phyloP scores from a whole-genome alignment of 1,140 invertebrate genomes.

The Ceratina japonica region DNA sequence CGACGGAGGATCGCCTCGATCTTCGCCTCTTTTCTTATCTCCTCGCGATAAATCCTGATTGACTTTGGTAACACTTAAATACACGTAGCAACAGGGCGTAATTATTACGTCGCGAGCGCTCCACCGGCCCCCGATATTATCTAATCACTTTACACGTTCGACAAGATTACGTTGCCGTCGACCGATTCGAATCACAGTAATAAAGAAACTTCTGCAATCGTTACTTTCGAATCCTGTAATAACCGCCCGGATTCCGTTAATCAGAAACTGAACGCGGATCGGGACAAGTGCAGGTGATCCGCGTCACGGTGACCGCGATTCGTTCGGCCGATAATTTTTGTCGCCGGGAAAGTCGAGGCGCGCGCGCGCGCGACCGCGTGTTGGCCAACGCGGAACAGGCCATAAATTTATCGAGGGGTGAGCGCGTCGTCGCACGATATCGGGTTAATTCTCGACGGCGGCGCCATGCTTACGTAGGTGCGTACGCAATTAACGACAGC shows the following conservation, averaged over 20 bases:
- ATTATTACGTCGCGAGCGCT: too few relatives aligned
- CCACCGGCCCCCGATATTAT: too few relatives aligned
- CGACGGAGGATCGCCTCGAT: slow-evolving; percentile 23
- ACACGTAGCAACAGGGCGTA: too few relatives aligned
- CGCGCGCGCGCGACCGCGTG: not conserved
- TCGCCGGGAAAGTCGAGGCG: not conserved
- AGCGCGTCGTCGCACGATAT: slow-evolving; percentile 59
- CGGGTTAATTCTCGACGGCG: slow-evolving; percentile 57
- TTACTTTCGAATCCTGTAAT: too few relatives aligned
- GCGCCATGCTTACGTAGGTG: slow-evolving; percentile 68
- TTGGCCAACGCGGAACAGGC: slow-evolving; percentile 24
- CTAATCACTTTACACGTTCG: too few relatives aligned
- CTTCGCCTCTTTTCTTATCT: not conserved
- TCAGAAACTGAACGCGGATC: not conserved
- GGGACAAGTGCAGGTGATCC: not conserved
- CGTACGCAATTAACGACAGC: slow-evolving; percentile 72
- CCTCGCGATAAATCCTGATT: slow-evolving; percentile 10
- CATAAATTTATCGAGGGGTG: slow-evolving; percentile 49
- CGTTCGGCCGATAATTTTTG: slow-evolving; percentile 15
- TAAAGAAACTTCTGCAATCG: too few relatives aligned
- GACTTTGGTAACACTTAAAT: not conserved
- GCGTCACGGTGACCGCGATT: not conserved
- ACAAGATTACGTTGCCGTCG: too few relatives aligned
- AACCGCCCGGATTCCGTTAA: too few relatives aligned
- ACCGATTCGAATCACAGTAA: too few relatives aligned